Conservation (phyloP, 2,113 vertebrate genomes). For the Gallinago jamesoni region DNA sequence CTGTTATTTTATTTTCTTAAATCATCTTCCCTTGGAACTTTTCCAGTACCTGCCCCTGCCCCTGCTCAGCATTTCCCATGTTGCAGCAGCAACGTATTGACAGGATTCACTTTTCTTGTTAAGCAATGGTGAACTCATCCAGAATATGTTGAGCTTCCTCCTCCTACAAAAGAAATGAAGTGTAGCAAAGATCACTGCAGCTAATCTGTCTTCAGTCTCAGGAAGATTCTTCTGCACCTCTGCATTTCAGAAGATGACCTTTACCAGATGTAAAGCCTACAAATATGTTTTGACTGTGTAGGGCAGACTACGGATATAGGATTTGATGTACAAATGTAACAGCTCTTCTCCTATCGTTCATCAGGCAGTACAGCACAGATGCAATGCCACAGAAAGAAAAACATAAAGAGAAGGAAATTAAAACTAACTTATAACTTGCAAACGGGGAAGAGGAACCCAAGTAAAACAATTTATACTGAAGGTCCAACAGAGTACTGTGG, state of each 20-base stretch:
- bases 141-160: not conserved
- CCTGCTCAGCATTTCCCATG: not conserved
- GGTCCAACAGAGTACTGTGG: not conserved
- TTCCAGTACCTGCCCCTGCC: not conserved
- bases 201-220: not conserved
- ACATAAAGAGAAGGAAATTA: not conserved
- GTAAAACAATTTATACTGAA: not conserved
- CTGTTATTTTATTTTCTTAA: not conserved
- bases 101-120: not conserved
- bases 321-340: slow-evolving; percentile 19
- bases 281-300: slow-evolving; percentile 6
- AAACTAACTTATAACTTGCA: not conserved
- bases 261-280: slow-evolving; percentile 24
- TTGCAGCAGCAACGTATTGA: not conserved
- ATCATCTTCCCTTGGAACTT: not conserved
- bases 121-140: not conserved
- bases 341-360: not conserved
- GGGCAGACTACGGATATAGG: not conserved
- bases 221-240: slow-evolving; percentile 17
- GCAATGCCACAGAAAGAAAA: not conserved
- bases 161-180: not conserved
- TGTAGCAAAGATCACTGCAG: slow-evolving; percentile 5
- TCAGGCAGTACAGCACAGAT: not conserved
- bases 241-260: slow-evolving; percentile 44
- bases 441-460: not conserved